Conservation (phyloP, 2,797 vertebrate genomes). For the Alectoris magna region DNA sequence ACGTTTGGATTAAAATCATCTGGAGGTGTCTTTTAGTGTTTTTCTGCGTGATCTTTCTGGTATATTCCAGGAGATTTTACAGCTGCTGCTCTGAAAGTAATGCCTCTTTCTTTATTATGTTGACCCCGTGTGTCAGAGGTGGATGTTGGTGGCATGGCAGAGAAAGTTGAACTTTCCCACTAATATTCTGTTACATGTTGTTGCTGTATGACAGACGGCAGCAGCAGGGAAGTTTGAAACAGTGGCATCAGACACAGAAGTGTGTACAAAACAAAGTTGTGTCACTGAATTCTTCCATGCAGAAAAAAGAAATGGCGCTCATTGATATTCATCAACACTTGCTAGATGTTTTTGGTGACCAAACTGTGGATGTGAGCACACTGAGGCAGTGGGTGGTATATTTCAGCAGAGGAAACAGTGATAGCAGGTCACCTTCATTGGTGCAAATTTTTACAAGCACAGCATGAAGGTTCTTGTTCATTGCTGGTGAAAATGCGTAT, state of each 20-base stretch:
- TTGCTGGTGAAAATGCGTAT: background rate
- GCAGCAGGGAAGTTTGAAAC: background rate
- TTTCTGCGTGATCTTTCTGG: background rate
- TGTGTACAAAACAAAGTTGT: background rate
- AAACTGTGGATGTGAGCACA: background rate
- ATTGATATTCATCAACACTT: background rate
- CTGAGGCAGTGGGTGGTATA: background rate
- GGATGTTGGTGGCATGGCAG: no score
- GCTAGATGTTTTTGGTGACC: background rate
- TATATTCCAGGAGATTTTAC: background rate
- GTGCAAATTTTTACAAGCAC: no score
- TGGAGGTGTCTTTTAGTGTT: background rate
- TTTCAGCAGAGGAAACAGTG: background rate
- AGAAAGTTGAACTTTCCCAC: no score
- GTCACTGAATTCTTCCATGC: background rate
- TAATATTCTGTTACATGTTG: no score
- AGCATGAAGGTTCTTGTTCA: background rate
- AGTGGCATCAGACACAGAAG: background rate
- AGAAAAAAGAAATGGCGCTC: background rate
- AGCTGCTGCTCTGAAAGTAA: no score
- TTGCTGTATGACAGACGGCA: background rate
- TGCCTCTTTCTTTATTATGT: no score
- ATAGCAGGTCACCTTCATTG: background rate
- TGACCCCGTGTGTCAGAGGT: no score
- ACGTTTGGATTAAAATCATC: background rate